Base-by-base conservation (phyloP, 1,140 invertebrate species). In the Sminthurinus signatus region DNA sequence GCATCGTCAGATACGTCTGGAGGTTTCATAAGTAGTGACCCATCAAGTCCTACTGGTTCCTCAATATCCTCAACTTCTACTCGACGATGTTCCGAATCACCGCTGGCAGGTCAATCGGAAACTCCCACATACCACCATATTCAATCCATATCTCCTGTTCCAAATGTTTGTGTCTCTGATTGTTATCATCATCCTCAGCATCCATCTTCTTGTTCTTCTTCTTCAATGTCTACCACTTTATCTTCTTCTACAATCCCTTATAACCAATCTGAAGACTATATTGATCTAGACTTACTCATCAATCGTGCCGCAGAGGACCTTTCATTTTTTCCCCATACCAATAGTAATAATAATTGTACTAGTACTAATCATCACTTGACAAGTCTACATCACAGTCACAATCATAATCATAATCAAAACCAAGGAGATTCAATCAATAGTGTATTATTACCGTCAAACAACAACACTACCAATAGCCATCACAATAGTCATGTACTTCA, bases 261-360 rank as follows among this genome's bases (percentile, higher is more conserved):
- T 15, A 36, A 36, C 32, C 5, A 36, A 5, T 36, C 32, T 15
- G 77, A 79, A 54, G 79, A 80, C 55, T 79, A 76, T 57, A 74
- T 80, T 42, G 79, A 80, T 63, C 73, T 80, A 50, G 79, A 80
- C 64, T 73, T 78, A 65, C 69, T 80, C 28, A 77, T 79, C 42
- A 76, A 78, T 68, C 72, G 74, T 50, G 78, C 78, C 0, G 78
- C 77, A 0, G 78, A 80, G 64, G 73, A 76, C 46, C 75, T 79
- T 67, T 74, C 73, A 46, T 74, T 72, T 61, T 65, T 70, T 51
- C 60, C 68, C 14, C 27, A 52, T 8, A 10, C 50, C 23, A 52
- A 25, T 23, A 23, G 15, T 21, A 42, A 23, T n/a, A 21, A 60
- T 36, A 62, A 23, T 56, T 42, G 46, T 42, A 63, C 25, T 46